phyloP scores from a whole-genome alignment of 2,797 vertebrate genomes.

The Pangasius larnaudii region DNA sequence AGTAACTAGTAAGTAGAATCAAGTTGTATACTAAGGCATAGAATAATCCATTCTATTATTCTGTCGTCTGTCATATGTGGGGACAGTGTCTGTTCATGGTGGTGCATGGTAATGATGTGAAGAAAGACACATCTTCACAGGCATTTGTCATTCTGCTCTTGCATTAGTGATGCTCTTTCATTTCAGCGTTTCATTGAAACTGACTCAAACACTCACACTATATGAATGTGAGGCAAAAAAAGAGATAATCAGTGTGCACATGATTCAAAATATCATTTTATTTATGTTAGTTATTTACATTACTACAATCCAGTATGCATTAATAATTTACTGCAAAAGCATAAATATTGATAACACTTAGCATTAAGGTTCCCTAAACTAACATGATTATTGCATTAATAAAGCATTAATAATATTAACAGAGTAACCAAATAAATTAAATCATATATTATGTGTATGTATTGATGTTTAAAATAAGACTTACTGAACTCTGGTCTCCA shows the following conservation, averaged over 20 bases:
- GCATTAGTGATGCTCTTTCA: not conserved
- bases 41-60: not conserved
- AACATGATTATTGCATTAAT: not conserved
- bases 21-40: not conserved
- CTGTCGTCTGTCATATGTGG: not conserved
- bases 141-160: not conserved
- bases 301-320: not conserved
- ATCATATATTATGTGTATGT: not conserved
- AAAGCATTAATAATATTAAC: not conserved
- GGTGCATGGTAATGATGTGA: not conserved
- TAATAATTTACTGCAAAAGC: not conserved
- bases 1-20: not conserved
- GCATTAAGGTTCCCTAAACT: not conserved
- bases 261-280: slow-evolving; percentile 6
- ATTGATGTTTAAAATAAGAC: not conserved
- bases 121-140: not conserved
- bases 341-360: not conserved
- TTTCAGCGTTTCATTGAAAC: not conserved
- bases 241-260: not conserved
- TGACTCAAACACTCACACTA: not conserved
- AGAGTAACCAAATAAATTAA: not conserved
- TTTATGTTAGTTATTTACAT: not conserved
- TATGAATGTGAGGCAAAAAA: not conserved
- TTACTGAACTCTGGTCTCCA: not conserved
- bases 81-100: not conserved